These are phyloP conservation scores for Dermochelys coriacea DNA, from an alignment of 2,797 vertebrate species.

Conservation along the genomic window DNA sequence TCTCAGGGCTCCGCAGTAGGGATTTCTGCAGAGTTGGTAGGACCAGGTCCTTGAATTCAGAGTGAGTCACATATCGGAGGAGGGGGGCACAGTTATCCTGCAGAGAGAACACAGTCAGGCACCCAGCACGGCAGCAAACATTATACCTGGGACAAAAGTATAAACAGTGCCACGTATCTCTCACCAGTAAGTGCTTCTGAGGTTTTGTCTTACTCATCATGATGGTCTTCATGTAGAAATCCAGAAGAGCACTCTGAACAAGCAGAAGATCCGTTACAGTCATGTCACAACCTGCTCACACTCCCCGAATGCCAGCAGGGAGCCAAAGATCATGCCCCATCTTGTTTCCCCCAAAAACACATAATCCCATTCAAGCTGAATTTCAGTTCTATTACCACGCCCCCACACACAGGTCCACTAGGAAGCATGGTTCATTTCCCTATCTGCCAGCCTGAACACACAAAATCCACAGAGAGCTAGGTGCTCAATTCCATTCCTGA, in stretches of 20 bases:
- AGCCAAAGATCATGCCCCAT: neutral
- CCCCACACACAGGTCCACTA: neutral
- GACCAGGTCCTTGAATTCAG: constrained; percentile 93
- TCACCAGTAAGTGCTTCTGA: constrained; percentile 91
- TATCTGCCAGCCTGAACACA: neutral
- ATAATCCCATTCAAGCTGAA: neutral
- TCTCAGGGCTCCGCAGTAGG: constrained; percentile 95
- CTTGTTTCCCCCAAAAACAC: neutral
- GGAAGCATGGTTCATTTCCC: neutral
- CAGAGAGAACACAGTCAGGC: constrained; percentile 56
- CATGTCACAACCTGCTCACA: neutral
- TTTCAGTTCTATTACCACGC: neutral
- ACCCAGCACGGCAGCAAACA: neutral
- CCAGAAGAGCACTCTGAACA: constrained; percentile 89
- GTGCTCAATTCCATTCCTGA: neutral
- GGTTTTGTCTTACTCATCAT: constrained; percentile 95
- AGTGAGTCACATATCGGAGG: constrained; percentile 91
- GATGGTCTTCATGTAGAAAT: constrained; percentile 94
- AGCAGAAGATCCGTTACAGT: constrained; percentile 19
- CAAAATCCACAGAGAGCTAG: accelerated
- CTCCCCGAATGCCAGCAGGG: accelerated
- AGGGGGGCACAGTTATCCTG: constrained; percentile 90
- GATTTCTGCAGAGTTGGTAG: constrained; percentile 95
- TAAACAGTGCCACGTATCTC: neutral
- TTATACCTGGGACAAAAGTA: neutral